A percentile compares a stretch with the other conserved stretches of the same genome.
Evolutionary conservation across 2,113 vertebrate species (phyloP).

Genomic region (Phrynosoma platyrhinos): DNA sequence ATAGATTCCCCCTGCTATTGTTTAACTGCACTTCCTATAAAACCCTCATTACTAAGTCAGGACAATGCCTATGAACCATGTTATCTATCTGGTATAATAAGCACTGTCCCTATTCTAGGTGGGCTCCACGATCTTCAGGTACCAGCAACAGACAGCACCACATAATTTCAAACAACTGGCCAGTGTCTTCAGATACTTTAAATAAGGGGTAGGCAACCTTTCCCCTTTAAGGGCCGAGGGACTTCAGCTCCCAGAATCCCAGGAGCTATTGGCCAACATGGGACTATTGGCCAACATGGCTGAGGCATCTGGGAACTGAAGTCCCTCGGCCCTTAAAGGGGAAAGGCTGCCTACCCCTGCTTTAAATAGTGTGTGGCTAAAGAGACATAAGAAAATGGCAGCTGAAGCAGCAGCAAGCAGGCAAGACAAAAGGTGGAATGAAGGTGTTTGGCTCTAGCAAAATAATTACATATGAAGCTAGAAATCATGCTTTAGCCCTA

Average conservation of each 20-base stretch:
- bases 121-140: background rate
- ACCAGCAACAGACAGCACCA: background rate
- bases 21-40: too few species aligned
- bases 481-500: background rate
- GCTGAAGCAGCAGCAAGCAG: background rate
- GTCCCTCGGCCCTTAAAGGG: too few species aligned
- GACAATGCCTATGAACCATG: too few species aligned
- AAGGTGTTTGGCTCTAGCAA: background rate
- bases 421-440: background rate
- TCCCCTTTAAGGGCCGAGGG: too few species aligned
- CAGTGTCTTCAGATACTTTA: background rate
- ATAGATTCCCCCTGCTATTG: too few species aligned
- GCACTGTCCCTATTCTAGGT: background rate
- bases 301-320: too few species aligned
- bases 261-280: too few species aligned
- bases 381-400: background rate
- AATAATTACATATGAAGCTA: background rate
- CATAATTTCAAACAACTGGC: background rate
- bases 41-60: too few species aligned
- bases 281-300: too few species aligned
- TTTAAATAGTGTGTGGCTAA: background rate
- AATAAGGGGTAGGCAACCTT: too few species aligned
- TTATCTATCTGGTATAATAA: background rate
- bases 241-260: too few species aligned
- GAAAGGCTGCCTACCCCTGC: too few species aligned